phyloP scores from a whole-genome alignment of 2,797 vertebrate species.

The Cichlasoma orientale region DNA sequence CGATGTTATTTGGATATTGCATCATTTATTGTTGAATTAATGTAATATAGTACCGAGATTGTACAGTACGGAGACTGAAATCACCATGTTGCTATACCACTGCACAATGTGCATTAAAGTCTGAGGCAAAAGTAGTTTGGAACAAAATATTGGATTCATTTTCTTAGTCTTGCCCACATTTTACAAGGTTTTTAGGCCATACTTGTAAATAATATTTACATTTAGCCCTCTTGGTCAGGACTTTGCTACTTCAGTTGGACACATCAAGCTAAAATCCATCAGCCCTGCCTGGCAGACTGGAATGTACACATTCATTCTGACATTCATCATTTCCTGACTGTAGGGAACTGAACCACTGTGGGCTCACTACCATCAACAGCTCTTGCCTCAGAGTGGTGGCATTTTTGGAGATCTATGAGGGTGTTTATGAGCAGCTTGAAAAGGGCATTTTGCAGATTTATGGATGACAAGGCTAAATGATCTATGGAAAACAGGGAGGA shows the following conservation, averaged over 20 bases:
- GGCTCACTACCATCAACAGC: slow-evolving; percentile 42
- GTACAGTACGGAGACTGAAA: too few species aligned
- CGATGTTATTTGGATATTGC: not conserved
- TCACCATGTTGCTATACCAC: not conserved
- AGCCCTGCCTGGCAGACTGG: slow-evolving; percentile 5
- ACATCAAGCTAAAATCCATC: slow-evolving; percentile 11
- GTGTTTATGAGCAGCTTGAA: slow-evolving; percentile 73
- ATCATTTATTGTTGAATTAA: not conserved
- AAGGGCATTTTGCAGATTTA: slow-evolving; percentile 76
- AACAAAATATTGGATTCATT: not conserved
- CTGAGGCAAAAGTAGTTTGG: not conserved
- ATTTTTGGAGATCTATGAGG: slow-evolving; percentile 74
- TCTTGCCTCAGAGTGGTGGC: slow-evolving; percentile 59
- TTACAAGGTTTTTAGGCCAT: slow-evolving; percentile 1
- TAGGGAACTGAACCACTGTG: slow-evolving; percentile 33
- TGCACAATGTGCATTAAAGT: not conserved
- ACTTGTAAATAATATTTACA: slow-evolving; percentile 10
- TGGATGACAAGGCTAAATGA: slow-evolving; percentile 70
- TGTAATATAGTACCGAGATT: not conserved
- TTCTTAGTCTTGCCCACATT: accelerated
- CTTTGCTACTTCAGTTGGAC: not conserved
- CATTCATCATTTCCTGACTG: slow-evolving; percentile 59
- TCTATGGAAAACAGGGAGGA: slow-evolving; percentile 57
- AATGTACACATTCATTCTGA: slow-evolving; percentile 33
- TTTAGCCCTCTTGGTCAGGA: slow-evolving; percentile 1